Base-by-base conservation (phyloP, 2,113 vertebrate genomes). In the Syngnathus typhle region DNA sequence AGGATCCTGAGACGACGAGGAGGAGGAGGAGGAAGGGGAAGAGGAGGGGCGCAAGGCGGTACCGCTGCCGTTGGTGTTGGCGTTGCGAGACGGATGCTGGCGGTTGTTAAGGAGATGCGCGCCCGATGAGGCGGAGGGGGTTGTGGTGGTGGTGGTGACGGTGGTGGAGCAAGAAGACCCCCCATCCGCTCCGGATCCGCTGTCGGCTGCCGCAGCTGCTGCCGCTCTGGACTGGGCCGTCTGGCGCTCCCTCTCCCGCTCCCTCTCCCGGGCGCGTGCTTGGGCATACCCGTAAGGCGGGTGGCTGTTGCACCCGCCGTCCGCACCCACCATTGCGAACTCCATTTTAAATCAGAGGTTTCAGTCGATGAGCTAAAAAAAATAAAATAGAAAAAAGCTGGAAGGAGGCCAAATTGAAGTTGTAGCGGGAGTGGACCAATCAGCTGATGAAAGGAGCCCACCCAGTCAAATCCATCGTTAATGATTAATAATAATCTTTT, bases 241-340 rank as follows among this genome's bases (percentile, higher is more conserved):
- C 70, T 91, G 90, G 13, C 88, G 82, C 80, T 91, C 89, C 74
- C 85, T 72, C 78, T 95, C 95, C 5, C 94, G 89, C 88, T 96
- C 96, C 43, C 93, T 86, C 69, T 96, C 95, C 80, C 95, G 88
- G 7, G 91, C 95, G 32, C 91, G 92, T 47, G 91, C 89, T 16
- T 92, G 92, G 0, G 95, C 95, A 5, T 94, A 99, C 7, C 94
- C 95, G 0, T 98, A 99, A 56, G 96, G 95, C 94, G 95, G 88
- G 90, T 96, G 96, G 74, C 91, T 96, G 79, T 94, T 96, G 92
- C 96, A 96, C 56, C 95, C 95, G 38, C 93, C 93, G 88, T 98
- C 97, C 0, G 95, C 95, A 3, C 96, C 96, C 87, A 99, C 95
- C 96, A 99, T 98, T 0, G 96, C 97, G 18, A 97, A 97, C 92